A percentile compares a stretch with the other conserved stretches of the same genome.
These are phyloP conservation scores for Eubucco bourcierii DNA, from an alignment of 2,113 vertebrate genomes.

Conservation along the genomic window DNA sequence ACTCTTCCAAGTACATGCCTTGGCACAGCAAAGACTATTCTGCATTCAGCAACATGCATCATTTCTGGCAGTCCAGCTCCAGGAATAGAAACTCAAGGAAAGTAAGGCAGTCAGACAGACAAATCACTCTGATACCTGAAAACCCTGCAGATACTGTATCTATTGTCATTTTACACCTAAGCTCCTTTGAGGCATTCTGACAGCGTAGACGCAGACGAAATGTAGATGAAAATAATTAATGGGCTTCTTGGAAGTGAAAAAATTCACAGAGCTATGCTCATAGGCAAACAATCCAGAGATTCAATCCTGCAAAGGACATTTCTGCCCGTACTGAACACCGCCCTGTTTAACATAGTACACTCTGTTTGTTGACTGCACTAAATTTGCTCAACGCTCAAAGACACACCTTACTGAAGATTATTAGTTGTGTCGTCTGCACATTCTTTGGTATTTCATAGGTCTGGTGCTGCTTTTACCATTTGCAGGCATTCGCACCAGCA, in stretches of 20 bases:
- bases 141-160: constrained; percentile 33
- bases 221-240: not conserved
- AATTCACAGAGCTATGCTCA: not conserved
- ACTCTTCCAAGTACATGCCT: constrained; percentile 21
- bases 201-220: not conserved
- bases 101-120: constrained; percentile 5
- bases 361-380: not conserved
- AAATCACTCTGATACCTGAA: constrained; percentile 19
- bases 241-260: not conserved
- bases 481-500: not conserved
- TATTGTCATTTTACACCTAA: constrained; percentile 48
- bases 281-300: not conserved
- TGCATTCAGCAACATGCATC: constrained; percentile 2
- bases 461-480: not conserved
- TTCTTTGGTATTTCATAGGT: not conserved
- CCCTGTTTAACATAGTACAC: not conserved
- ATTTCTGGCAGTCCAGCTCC: not conserved
- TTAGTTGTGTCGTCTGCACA: not conserved
- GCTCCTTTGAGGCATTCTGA: not conserved
- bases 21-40: not conserved
- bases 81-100: constrained; percentile 12
- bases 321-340: not conserved
- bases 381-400: not conserved
- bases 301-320: not conserved
- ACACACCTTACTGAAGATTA: not conserved